Conservation (phyloP, 2,113 vertebrate species). For the Pygoscelis adeliae region DNA sequence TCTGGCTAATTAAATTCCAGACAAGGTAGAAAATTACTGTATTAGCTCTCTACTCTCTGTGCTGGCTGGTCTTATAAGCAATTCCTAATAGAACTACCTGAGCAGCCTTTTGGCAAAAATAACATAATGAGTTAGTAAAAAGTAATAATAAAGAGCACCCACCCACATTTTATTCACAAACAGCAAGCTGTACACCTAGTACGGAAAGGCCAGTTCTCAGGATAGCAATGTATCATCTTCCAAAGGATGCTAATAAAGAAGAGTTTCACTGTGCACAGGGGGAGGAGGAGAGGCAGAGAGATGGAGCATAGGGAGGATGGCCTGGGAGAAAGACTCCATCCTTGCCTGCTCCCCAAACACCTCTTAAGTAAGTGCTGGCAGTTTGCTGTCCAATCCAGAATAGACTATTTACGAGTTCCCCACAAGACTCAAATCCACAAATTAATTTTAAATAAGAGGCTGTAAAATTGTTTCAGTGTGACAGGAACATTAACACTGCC, state of each 20-base stretch:
- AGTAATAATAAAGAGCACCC: neutral
- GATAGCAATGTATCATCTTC: neutral
- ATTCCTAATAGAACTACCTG: neutral
- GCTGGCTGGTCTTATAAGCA: neutral
- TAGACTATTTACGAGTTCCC: neutral
- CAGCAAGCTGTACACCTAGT: neutral
- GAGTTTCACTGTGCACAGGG: rapidly evolving
- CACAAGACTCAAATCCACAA: neutral
- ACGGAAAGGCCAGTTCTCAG: neutral
- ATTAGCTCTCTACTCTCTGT: neutral
- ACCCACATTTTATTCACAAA: neutral
- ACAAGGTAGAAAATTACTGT: neutral
- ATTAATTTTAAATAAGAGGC: neutral
- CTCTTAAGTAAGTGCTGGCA: neutral
- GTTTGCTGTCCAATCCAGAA: neutral
- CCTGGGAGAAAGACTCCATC: neutral
- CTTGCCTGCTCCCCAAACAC: neutral
- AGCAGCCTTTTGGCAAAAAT: neutral
- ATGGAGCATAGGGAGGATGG: neutral
- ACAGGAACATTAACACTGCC: neutral
- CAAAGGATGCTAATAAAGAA: neutral
- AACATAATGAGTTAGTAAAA: neutral
- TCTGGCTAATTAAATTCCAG: neutral
- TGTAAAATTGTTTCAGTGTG: neutral
- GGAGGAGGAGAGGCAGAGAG: neutral